Evolutionary conservation across 2,888 invertebrate genomes (phyloP), one percentile per base, ranked within the genome.

Genomic region (Xestoiulus laeticollis): DNA sequence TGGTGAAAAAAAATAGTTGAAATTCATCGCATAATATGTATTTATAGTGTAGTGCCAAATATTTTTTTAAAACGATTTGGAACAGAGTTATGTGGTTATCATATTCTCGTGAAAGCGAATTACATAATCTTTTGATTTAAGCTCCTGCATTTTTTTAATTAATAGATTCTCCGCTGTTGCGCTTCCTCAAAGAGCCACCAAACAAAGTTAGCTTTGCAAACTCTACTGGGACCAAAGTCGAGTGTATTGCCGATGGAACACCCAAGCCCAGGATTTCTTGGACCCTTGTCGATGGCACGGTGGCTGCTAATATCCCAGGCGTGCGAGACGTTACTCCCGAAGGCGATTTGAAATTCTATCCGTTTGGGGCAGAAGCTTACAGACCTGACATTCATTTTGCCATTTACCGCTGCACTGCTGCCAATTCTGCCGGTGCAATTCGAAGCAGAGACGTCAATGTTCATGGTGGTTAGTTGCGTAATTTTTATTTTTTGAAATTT

Each of bases 401-500:
- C 26, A 82, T 87, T 48, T 88, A 88, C 38, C 83, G 87, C 8
- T 88, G 88, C 53, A 84, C 83, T 33, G 88, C 88, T 38, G 33
- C 86, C 26, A 88, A 83, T 43, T 44, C 87, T 26, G 87, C 22
- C 16, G 88, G 88, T 16, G n/a, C 26, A 12, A 88, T 88, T 87
- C 32, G 48, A 14, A 88, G 88, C n/a, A 38, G 44, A 14, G 88
- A 88, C 83, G 87, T 88, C 83, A 78, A 88, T 38, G 88, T 88
- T 16, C 68, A 85, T 19, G 88, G 88, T 83, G 88, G 88, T 87
- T 30, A 32, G 68, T n/a, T 85, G 38, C 38, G n/a, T 33, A 16
- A 14, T 1, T 85, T 43, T 16, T 33, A 22, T 38, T 33, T 38
- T 22, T 33, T 38, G 12, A 38, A 22, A 1, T 33, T n/a, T 22